Conservation (phyloP, 2,888 invertebrate species). For the Sarcophaga carnaria region DNA sequence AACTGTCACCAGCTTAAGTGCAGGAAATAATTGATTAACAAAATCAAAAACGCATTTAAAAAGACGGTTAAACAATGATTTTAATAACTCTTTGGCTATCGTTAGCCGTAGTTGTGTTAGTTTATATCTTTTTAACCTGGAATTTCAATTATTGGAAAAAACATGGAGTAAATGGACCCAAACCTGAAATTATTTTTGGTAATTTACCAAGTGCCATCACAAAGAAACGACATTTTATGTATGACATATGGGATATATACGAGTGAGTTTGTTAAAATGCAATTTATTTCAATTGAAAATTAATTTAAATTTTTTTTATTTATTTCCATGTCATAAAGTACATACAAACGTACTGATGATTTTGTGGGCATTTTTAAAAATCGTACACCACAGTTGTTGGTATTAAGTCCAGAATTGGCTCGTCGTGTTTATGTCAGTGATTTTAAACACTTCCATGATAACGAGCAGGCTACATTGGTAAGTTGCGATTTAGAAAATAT, state of each 20-base stretch:
- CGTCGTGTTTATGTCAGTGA: conserved; percentile 80
- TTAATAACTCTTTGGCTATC: conserved; percentile 46
- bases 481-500: conserved; percentile 35
- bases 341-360: conserved; percentile 74
- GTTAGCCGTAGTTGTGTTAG: conserved; percentile 53
- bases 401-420: conserved; percentile 79
- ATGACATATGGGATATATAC: conserved; percentile 68
- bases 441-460: conserved; percentile 80
- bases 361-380: conserved; percentile 81
- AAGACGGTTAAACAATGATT: conserved; percentile 34
- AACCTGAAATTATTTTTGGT: conserved; percentile 58
- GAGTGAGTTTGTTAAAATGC: conserved; percentile 37
- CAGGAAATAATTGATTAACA: conserved; percentile 24
- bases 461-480: conserved; percentile 74
- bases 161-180: conserved; percentile 57
- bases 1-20: not conserved
- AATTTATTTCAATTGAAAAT: conserved; percentile 11
- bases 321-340: conserved; percentile 60
- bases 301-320: not conserved
- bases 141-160: conserved; percentile 63
- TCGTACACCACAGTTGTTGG: conserved; percentile 78
- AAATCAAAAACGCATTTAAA: not conserved
- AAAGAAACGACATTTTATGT: conserved; percentile 61
- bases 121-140: conserved; percentile 62
- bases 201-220: conserved; percentile 62